Evolutionary conservation across 1,140 invertebrate genomes (phyloP).

Genomic region (Eurosta solidaginis): DNA sequence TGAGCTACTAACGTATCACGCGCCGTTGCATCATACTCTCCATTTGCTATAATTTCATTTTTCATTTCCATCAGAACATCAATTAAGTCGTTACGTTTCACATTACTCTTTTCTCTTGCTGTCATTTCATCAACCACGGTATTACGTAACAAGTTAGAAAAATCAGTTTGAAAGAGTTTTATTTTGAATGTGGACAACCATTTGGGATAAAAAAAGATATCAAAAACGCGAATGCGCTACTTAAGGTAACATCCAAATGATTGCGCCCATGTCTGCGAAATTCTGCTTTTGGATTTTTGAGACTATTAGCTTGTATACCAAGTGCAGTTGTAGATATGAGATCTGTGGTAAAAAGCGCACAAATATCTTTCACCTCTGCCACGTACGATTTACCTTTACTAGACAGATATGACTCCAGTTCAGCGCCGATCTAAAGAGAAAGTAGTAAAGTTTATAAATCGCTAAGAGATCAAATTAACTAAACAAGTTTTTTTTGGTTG

Average conservation of each 20-base stretch:
- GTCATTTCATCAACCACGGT: constrained; percentile 53
- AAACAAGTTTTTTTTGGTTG: too few relatives aligned
- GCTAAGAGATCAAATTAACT: too few relatives aligned
- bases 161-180: constrained; percentile 43
- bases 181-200: constrained; percentile 41
- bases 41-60: constrained; percentile 37
- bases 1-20: constrained; percentile 64
- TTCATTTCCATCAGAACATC: constrained; percentile 60
- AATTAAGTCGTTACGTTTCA: constrained; percentile 59
- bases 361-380: too few relatives aligned
- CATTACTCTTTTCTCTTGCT: constrained; percentile 46
- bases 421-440: constrained; percentile 38
- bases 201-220: constrained; percentile 61
- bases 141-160: constrained; percentile 46
- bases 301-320: constrained; percentile 64
- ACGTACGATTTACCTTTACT: constrained; percentile 30
- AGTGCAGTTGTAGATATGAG: constrained; percentile 66
- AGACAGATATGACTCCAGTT: constrained; percentile 40
- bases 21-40: constrained; percentile 48
- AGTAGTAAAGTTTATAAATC: constrained; percentile 65
- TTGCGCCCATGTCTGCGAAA: constrained; percentile 58
- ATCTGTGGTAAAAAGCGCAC: too few relatives aligned
- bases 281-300: constrained; percentile 61
- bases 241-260: constrained; percentile 62
- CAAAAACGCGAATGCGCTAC: constrained; percentile 61